Evolutionary conservation across 2,888 invertebrate species (phyloP), one percentile per base, ranked within the genome.

Genomic region (Bimastos eiseni): DNA sequence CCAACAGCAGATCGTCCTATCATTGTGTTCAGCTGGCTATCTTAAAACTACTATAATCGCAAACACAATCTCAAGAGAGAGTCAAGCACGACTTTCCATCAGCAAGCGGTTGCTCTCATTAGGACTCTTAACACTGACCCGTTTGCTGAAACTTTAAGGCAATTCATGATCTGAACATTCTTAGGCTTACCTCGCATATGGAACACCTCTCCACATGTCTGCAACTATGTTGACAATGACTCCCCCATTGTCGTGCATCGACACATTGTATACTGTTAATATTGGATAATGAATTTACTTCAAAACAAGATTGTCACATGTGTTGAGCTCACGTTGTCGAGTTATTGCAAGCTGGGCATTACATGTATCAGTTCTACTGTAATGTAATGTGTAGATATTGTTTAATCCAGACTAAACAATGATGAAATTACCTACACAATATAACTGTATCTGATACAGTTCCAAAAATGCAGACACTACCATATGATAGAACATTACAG

Each of bases 221-320:
- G 36, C 70, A 37, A 84, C 19, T 88, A 96, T 96, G 93, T 96
- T 96, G 3, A 96, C 95, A 90, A 96, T 95, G 5, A 93, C 93
- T 8, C 96, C 96, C 70, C 96, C 96, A 94, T 96, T 92, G 0
- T 95, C 93, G 90, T 93, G 92, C 95, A 96, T 95, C 95, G 95
- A 95, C 91, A 95, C 94, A 44, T 93, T 94, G 92, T 95, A 95
- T 5, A 94, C 96, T 96, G 88, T 37, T 33, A 37, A 37, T 88
- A 88, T 30, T 88, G n/a, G 38, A 36, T 30, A 24, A 88, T 8
- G 37, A n/a, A 88, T 88, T 88, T 38, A 11, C 88, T 38, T 88
- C 3, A 24, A 70, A n/a, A n/a, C 70, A n/a, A 30, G n/a, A 70
- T n/a, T 30, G 70, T n/a, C 30, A 11, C n/a, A 6, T 11, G 70